Percentiles rank a stretch among this genome's conserved stretches.
Evolutionary conservation across 2,797 vertebrate genomes (phyloP).

Genomic region (Florisuga fusca): DNA sequence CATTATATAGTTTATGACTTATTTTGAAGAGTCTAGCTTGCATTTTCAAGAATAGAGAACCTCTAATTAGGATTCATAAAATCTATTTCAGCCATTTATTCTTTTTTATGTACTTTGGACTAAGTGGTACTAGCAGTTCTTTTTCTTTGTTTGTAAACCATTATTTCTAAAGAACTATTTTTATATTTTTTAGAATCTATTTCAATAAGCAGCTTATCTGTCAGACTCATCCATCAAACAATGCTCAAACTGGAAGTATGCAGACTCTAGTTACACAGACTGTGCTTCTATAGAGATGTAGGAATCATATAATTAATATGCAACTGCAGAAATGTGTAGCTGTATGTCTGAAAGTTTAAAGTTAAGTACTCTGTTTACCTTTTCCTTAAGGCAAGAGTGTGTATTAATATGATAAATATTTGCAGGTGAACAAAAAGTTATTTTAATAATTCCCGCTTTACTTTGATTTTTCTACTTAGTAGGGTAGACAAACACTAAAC

Average conservation of each 20-base stretch:
- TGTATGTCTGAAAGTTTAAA: background rate
- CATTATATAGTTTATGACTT: background rate
- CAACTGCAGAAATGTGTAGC: background rate
- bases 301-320: background rate
- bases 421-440: background rate
- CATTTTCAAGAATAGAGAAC: background rate
- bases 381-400: background rate
- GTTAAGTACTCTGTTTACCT: background rate
- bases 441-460: background rate
- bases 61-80: background rate
- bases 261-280: background rate
- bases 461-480: background rate
- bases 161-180: background rate
- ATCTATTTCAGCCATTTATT: background rate
- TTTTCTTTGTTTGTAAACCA: background rate
- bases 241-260: background rate
- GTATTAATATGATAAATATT: background rate
- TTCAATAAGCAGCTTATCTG: background rate
- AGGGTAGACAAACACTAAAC: background rate
- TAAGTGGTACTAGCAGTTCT: background rate
- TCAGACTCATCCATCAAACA: background rate
- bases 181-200: background rate
- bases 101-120: background rate
- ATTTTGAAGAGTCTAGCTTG: accelerated
- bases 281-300: background rate